Evolutionary conservation across 2,797 vertebrate species (phyloP), one percentile per base, ranked within the genome.

Genomic region (Sternarchorhynchus goeldii): DNA sequence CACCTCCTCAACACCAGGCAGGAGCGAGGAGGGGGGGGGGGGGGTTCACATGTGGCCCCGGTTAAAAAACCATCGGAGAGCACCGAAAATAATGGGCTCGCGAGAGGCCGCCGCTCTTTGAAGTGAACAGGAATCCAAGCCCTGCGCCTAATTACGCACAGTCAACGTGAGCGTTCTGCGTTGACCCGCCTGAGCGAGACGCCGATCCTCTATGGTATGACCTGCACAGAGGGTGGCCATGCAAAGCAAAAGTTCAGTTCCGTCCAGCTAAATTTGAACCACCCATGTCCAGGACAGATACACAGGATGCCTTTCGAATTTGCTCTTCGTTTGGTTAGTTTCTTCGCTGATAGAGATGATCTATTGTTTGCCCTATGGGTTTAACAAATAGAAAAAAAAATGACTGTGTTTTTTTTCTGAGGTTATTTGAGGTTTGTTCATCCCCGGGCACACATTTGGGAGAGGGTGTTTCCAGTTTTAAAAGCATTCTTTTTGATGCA

Each of bases 111-210:
- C 75, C 3, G 69, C 70, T 82, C 87, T 93, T 93, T 93, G 91
- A 92, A 91, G 90, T 88, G 82, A 14, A 0, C 83, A 81, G 85
- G 89, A 91, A 92, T 90, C 86, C 82, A 86, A 90, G 87, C 81
- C 72, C 86, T 34, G 86, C 82, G 81, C 89, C 89, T 91, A 91
- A 93, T 92, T 91, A 91, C 83, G 85, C 90, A 86, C 89, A 92
- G 89, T 88, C 17, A 90, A 90, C 41, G 77, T 85, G 81, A 86
- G 89, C 85, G 78, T 74, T 64, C 45, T 73, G 77, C 81, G 86
- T 86, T 91, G 89, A 88, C 91, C 87, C 89, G 82, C 78, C 81
- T 76, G 84, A 77, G 76, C 55, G 70, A 81, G 76, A 75, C 56
- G n/a, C 32, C 5, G 58, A 73, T 66, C 58, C 53, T 53, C 36